Base-by-base conservation (phyloP, 2,888 invertebrate species). In the Notodonta ziczac region DNA sequence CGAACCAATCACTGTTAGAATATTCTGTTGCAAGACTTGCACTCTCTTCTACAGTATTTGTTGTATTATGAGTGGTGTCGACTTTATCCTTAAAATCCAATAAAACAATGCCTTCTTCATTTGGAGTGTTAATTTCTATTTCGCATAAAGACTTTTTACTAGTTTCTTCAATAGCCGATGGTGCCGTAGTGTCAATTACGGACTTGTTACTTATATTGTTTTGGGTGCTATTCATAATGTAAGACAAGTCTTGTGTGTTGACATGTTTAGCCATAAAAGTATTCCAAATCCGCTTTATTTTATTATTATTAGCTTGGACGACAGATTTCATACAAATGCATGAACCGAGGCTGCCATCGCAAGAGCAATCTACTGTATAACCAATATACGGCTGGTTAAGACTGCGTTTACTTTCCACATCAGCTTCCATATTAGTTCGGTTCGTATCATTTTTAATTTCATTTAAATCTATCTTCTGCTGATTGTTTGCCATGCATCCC, bases 251-350 rank as follows among this genome's bases (percentile, higher is more conserved):
- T 60, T 78, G 65, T 52, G 65, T 53, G 32, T 62, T 62, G 58
- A 78, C 71, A 59, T 79, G 70, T 13, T 69, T 58, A 39, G 46
- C 65, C 10, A 76, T 70, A 16, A 77, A 68, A 7, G 73, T 77
- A 68, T 85, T 84, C 83, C 83, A 85, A 51, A 86, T 78, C 59
- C 66, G 71, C 59, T 78, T 72, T 46, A 85, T 82, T 60, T 77
- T 79, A 46, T 78, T 72, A 54, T 72, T 74, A 63, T 82, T 78
- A 35, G 70, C 66, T 52, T 76, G 69, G 40, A 81, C 59, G 10
- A 73, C 58, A n/a, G 88, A 83, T 69, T 88, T 91, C 48, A 79
- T 74, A 65, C 91, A 90, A 55, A 78, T 61, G 67, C 89, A 88
- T 4, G 74, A 57, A 35, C 83, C 86, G 55, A 88, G 66, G 52